These are phyloP conservation scores for Porites rus DNA, from an alignment of 92 coral and sea anemone species.

Conservation along the genomic window DNA sequence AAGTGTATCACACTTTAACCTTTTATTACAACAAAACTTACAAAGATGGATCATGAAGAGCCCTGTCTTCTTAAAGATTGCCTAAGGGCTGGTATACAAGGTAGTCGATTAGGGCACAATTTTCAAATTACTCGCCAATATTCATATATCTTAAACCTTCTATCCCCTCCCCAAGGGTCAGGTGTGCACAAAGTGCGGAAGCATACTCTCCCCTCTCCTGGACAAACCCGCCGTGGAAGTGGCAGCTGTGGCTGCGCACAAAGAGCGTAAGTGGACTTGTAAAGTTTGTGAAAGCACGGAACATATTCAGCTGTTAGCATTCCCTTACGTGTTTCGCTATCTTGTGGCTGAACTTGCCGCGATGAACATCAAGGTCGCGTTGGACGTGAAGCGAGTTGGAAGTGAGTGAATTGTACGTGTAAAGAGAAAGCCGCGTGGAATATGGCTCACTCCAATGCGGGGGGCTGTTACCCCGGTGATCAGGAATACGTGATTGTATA, in stretches of 20 bases:
- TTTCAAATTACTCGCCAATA: no score
- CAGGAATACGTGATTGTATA: no score
- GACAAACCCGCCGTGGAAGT: conserved; percentile 87
- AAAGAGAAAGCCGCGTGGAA: not conserved
- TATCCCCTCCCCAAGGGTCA: conserved; percentile 73
- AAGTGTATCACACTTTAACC: no score
- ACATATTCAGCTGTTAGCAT: conserved; percentile 79
- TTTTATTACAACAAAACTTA: no score
- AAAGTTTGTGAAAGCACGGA: conserved; percentile 87
- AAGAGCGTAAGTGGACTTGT: conserved; percentile 94
- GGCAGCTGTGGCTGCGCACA: conserved; percentile 96
- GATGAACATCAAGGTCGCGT: conserved; percentile 91
- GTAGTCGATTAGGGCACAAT: no score
- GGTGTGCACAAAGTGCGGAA: conserved; percentile 95
- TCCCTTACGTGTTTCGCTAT: conserved; percentile 96
- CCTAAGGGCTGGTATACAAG: no score
- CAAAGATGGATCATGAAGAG: no score
- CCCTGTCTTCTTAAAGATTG: no score
- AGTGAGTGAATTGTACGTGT: not conserved
- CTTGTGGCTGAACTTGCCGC: conserved; percentile 98
- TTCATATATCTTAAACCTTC: no score
- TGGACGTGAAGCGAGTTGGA: conserved; percentile 81
- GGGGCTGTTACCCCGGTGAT: no score
- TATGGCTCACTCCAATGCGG: not conserved
- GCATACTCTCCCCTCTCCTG: conserved; percentile 87